phyloP scores from a whole-genome alignment of 2,888 invertebrate genomes.

The Tanytarsus gracilentus region DNA sequence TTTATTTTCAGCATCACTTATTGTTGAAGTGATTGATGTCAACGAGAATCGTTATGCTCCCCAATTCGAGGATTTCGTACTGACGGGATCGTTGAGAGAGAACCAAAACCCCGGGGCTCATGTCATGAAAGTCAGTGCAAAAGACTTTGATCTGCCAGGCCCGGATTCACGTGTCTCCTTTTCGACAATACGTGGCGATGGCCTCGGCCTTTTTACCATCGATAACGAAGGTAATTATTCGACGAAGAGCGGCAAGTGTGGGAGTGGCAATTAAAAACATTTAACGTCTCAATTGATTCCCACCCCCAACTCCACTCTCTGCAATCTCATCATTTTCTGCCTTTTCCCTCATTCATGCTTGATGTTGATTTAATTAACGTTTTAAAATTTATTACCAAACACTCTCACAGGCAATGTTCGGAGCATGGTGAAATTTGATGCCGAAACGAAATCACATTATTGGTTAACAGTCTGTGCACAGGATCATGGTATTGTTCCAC shows the following conservation, averaged over 20 bases:
- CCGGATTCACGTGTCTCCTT: slow-evolving; percentile 76
- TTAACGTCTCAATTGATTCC: slow-evolving; percentile 11
- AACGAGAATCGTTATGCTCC: slow-evolving; percentile 87
- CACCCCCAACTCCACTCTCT: too few relatives aligned
- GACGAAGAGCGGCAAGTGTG: not conserved
- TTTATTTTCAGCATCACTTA: slow-evolving; percentile 45
- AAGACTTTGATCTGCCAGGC: slow-evolving; percentile 70
- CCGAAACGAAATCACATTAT: slow-evolving; percentile 77
- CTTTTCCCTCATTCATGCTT: too few relatives aligned
- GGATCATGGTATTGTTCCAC: slow-evolving; percentile 81
- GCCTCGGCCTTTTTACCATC: slow-evolving; percentile 84
- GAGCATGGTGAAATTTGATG: slow-evolving; percentile 76
- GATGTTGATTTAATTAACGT: slow-evolving; percentile 17
- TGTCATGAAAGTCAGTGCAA: slow-evolving; percentile 68
- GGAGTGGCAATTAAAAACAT: slow-evolving; percentile 17
- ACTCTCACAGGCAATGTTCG: slow-evolving; percentile 65
- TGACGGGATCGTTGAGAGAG: slow-evolving; percentile 66
- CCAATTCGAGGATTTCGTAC: slow-evolving; percentile 69
- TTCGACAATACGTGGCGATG: slow-evolving; percentile 79
- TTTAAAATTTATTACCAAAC: not conserved
- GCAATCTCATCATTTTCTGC: too few relatives aligned
- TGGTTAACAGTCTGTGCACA: slow-evolving; percentile 93
- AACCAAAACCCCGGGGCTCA: slow-evolving; percentile 67
- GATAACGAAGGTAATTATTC: slow-evolving; percentile 66
- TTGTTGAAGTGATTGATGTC: slow-evolving; percentile 84